Base-by-base conservation (phyloP, 2,888 invertebrate genomes). In the Hartigia nigra region DNA sequence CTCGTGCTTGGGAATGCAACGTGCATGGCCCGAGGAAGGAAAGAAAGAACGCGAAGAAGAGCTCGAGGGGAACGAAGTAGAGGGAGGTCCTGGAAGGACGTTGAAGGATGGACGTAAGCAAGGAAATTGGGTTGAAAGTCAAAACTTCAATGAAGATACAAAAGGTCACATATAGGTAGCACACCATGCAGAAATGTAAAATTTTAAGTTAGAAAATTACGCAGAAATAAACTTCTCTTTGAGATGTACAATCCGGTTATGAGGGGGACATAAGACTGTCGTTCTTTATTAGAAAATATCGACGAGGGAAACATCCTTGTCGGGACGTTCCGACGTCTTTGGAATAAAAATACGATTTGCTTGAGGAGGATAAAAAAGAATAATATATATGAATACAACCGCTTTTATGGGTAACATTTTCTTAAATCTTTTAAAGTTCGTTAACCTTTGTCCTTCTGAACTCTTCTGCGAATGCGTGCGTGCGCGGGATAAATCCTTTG, bases 1-100 rank as follows among this genome's bases (percentile, higher is more conserved):
- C 90, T 90, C 88, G 86, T 80, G 80, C 87, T 84, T 85, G 83
- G 89, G 90, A 90, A 90, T 90, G 90, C 88, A 85, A 85, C 83
- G 85, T 82, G 84, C 82, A 31, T 77, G 32, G 79, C 5, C 75
- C 79, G 80, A 84, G 76, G 76, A 74, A 70, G 80, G 75, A 74
- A 74, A 77, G 77, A 76, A 69, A 74, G n/a, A 69, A 37, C 70
- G 31, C 70, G 76, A 80, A 77, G 55, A 76, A 74, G 36, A 74
- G 72, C 23, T 23, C 23, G 55, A 69, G 77, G 36, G 70, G 69
- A 75, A 31, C 36, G 76, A 80, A 77, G 70, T 76, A 75, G 39
- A 74, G 70, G 77, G 39, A 34, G 69, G 39, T 39, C 39, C 14
- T 39, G 39, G 55, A 70, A 39, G 74, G 72, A 72, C 72, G 14